These are phyloP conservation scores for Drosophila vallismaia DNA, from an alignment of 2,888 invertebrate genomes.

Conservation along the genomic window DNA sequence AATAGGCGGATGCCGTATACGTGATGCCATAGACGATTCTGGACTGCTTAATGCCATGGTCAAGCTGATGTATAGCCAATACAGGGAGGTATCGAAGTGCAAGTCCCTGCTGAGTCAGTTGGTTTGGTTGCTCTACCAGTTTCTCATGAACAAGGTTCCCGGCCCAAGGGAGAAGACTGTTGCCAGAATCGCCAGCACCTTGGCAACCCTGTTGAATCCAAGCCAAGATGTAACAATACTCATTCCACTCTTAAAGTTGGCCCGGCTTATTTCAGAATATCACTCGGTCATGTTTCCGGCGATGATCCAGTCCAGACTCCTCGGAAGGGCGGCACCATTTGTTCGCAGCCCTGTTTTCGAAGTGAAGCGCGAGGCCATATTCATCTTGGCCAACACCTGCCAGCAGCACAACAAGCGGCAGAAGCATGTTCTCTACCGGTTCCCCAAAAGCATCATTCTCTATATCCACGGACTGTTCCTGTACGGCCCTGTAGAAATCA, in stretches of 20 bases:
- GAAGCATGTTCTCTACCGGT: constrained; percentile 4
- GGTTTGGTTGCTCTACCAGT: constrained; percentile 52
- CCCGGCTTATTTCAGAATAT: constrained; percentile 53
- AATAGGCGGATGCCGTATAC: constrained; percentile 42
- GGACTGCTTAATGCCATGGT: constrained; percentile 41
- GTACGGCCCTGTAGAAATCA: constrained; percentile 24
- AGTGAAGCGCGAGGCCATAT: constrained; percentile 53
- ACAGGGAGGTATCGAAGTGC: neutral
- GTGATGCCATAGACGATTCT: constrained; percentile 48
- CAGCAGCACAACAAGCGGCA: constrained; percentile 27
- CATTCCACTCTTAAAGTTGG: constrained; percentile 34
- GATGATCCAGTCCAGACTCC: constrained; percentile 30
- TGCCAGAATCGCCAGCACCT: constrained; percentile 21
- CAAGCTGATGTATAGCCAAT: neutral
- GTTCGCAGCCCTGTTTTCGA: constrained; percentile 44
- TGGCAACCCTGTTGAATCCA: constrained; percentile 17
- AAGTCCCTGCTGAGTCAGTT: constrained; percentile 29
- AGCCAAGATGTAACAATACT: constrained; percentile 40
- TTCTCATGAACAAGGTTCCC: constrained; percentile 46
- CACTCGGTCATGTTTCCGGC: constrained; percentile 42
- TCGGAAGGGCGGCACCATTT: constrained; percentile 32
- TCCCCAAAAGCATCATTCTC: constrained; percentile 39
- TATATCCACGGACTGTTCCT: constrained; percentile 50
- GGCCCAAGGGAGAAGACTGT: constrained; percentile 29
- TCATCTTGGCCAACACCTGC: constrained; percentile 47